Evolutionary conservation across 2,797 vertebrate genomes (phyloP).

Genomic region (Manis javanica): DNA sequence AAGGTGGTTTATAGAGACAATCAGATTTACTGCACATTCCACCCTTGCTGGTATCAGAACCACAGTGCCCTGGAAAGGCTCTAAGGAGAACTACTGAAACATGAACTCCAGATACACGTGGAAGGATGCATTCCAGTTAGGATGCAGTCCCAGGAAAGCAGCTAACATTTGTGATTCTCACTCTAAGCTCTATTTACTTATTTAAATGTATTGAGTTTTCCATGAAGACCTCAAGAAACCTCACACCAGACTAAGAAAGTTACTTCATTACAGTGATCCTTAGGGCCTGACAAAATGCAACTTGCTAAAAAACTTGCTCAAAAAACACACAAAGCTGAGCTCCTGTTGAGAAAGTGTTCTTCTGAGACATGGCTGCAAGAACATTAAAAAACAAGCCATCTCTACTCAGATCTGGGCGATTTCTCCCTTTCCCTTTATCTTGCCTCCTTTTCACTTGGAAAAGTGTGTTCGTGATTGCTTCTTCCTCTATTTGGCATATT

Average conservation of each 20-base stretch:
- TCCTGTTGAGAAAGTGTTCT: constrained; percentile 47
- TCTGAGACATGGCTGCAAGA: neutral
- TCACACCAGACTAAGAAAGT: neutral
- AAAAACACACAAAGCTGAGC: neutral
- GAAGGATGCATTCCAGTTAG: neutral
- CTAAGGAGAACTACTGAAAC: neutral
- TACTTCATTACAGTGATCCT: neutral
- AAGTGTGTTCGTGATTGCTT: constrained; percentile 52
- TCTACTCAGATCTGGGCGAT: constrained; percentile 60
- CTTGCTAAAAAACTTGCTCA: neutral
- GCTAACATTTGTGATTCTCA: neutral
- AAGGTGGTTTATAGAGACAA: neutral
- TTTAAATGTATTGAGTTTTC: neutral
- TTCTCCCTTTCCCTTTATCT: constrained; percentile 57
- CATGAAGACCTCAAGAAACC: neutral
- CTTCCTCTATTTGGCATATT: constrained; percentile 4
- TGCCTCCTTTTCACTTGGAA: constrained; percentile 64
- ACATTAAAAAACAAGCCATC: constrained; percentile 56
- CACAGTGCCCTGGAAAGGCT: neutral
- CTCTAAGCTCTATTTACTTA: neutral
- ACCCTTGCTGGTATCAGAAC: neutral
- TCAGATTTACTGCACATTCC: neutral
- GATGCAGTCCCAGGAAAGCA: constrained; percentile 7
- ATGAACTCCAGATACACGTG: neutral
- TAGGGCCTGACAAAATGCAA: neutral